These are phyloP conservation scores for Bactericera cockerelli DNA, from an alignment of 1,140 invertebrate genomes.

Conservation along the genomic window DNA sequence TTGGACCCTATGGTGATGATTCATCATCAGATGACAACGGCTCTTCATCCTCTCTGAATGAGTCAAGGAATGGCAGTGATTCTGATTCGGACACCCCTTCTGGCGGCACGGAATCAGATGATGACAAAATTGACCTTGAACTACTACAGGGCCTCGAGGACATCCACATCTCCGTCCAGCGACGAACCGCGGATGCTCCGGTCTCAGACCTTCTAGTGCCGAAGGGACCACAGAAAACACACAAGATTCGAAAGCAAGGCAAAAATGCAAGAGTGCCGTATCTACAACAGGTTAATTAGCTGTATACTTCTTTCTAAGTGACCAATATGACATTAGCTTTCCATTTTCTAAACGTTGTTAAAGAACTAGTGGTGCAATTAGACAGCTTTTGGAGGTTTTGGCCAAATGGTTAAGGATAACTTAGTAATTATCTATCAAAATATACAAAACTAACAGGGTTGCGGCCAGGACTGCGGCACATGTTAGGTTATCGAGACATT, in stretches of 20 bases:
- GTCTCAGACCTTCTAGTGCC: neutral
- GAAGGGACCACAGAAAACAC: conserved; percentile 1
- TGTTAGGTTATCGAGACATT: no score
- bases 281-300: neutral
- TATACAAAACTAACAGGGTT: no score
- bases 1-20: no score
- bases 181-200: neutral
- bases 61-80: neutral
- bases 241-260: conserved; percentile 10
- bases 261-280: conserved; percentile 6
- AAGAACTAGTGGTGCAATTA: no score
- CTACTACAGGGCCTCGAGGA: neutral
- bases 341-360: no score
- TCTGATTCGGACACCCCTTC: neutral
- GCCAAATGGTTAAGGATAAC: no score
- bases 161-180: neutral
- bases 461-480: no score
- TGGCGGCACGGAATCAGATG: neutral
- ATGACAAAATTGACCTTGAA: neutral
- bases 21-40: no score
- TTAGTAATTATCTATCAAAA: no score
- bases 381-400: no score
- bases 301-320: no score
- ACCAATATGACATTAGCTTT: no score
- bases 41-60: neutral